Evolutionary conservation across 1,140 invertebrate species (phyloP).

Genomic region (Drosophila subpulchrella): DNA sequence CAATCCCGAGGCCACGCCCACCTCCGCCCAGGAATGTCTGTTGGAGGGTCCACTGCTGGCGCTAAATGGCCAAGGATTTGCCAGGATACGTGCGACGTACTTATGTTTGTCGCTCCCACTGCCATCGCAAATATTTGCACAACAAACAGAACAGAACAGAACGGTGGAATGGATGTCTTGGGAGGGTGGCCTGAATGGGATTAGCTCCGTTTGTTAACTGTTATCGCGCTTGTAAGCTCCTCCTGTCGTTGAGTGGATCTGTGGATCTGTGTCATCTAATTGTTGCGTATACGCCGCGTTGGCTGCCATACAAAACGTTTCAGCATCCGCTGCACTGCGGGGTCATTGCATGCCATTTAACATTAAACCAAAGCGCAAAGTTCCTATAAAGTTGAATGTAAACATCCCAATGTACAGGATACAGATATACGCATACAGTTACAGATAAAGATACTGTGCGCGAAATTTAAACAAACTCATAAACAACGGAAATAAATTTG

Average conservation of each 20-base stretch:
- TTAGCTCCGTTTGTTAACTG: constrained; percentile 77
- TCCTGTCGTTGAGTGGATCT: constrained; percentile 67
- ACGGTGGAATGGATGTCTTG: constrained; percentile 2
- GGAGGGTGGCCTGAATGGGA: constrained; percentile 52
- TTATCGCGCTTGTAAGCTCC: constrained; percentile 77
- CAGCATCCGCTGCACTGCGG: constrained; percentile 15
- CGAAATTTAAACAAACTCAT: constrained; percentile 59
- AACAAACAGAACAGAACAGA: constrained; percentile 44
- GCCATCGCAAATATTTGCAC: constrained; percentile 73
- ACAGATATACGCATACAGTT: constrained; percentile 7
- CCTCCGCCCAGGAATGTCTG: not conserved
- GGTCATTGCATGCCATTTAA: constrained; percentile 40
- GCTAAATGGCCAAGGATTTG: constrained; percentile 74
- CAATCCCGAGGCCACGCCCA: constrained; percentile 12
- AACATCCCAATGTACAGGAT: constrained; percentile 13
- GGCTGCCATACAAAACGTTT: constrained; percentile 48
- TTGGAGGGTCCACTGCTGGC: constrained; percentile 52
- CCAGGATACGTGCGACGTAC: constrained; percentile 64
- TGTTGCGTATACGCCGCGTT: constrained; percentile 60
- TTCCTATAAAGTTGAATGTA: constrained; percentile 6
- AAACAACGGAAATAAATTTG: constrained; percentile 73
- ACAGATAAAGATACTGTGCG: constrained; percentile 24
- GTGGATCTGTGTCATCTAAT: constrained; percentile 51
- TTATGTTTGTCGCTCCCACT: constrained; percentile 77
- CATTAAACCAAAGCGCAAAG: constrained; percentile 20